phyloP scores from a whole-genome alignment of 2,113 vertebrate species.

The Mohoua ochrocephala region DNA sequence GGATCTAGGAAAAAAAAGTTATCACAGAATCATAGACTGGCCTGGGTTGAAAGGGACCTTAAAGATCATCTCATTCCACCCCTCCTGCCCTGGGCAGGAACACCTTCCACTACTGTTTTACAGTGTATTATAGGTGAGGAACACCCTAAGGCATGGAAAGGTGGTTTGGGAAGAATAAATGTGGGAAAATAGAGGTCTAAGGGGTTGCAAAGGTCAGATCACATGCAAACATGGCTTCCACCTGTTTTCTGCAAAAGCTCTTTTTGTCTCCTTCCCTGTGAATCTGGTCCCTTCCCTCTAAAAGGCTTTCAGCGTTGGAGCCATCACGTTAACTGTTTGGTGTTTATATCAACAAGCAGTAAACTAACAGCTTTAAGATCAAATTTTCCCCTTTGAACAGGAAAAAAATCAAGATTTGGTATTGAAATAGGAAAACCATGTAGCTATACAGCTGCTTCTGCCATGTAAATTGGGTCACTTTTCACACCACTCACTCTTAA shows the following conservation, averaged over 20 bases:
- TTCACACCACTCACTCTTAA: background rate
- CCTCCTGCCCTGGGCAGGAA: background rate
- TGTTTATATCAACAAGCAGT: background rate
- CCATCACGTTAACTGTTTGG: background rate
- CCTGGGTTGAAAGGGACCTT: background rate
- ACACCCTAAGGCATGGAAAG: background rate
- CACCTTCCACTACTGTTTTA: no score
- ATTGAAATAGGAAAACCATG: background rate
- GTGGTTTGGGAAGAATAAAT: background rate
- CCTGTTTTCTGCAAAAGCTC: background rate
- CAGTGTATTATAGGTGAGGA: background rate
- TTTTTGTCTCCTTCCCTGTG: background rate
- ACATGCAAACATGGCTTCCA: background rate
- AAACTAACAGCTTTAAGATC: background rate
- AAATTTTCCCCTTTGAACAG: background rate
- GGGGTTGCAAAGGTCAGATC: background rate
- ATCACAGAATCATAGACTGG: background rate
- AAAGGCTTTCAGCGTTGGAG: background rate
- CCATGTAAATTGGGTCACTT: background rate
- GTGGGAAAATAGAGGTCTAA: background rate
- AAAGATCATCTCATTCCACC: background rate
- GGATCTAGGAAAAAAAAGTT: background rate
- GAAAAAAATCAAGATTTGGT: background rate
- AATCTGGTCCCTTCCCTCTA: rapidly evolving
- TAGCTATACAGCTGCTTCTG: background rate